Evolutionary conservation across 2,888 invertebrate genomes (phyloP).

Genomic region (Frankliniella intonsa): DNA sequence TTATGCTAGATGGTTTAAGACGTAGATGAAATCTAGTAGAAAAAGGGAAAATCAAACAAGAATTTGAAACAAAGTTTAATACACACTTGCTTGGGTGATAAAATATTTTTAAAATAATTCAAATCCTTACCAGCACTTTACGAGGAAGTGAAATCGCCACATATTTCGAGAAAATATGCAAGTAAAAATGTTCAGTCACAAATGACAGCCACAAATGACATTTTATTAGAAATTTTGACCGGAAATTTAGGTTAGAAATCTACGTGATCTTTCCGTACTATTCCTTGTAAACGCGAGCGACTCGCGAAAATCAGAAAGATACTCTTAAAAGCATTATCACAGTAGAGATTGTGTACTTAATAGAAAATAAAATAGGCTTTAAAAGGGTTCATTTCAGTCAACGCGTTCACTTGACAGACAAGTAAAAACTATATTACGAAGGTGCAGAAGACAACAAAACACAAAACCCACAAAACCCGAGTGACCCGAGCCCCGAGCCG

Average conservation of each 20-base stretch:
- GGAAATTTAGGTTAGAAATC: too few relatives aligned
- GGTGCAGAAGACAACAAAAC: conserved; percentile 22
- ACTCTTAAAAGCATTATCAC: too few relatives aligned
- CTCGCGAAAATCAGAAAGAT: too few relatives aligned
- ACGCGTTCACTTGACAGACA: not conserved
- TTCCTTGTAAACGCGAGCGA: too few relatives aligned
- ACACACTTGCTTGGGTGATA: not conserved
- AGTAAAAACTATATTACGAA: not conserved
- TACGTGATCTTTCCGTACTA: too few relatives aligned
- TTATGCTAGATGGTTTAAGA: not conserved
- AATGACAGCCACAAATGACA: too few relatives aligned
- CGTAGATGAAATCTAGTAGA: not conserved
- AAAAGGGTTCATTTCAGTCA: too few relatives aligned
- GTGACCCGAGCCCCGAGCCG: too few relatives aligned
- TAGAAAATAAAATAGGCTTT: too few relatives aligned
- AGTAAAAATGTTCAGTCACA: too few relatives aligned
- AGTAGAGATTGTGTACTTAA: too few relatives aligned
- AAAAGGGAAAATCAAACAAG: not conserved
- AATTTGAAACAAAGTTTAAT: not conserved
- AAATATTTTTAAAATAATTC: not conserved
- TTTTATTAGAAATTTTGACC: too few relatives aligned
- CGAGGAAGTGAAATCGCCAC: not conserved
- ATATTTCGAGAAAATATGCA: not conserved
- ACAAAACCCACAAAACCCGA: not conserved
- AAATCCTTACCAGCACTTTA: not conserved